Evolutionary conservation across 2,888 invertebrate species (phyloP).

Genomic region (Stictocephala bisonia): DNA sequence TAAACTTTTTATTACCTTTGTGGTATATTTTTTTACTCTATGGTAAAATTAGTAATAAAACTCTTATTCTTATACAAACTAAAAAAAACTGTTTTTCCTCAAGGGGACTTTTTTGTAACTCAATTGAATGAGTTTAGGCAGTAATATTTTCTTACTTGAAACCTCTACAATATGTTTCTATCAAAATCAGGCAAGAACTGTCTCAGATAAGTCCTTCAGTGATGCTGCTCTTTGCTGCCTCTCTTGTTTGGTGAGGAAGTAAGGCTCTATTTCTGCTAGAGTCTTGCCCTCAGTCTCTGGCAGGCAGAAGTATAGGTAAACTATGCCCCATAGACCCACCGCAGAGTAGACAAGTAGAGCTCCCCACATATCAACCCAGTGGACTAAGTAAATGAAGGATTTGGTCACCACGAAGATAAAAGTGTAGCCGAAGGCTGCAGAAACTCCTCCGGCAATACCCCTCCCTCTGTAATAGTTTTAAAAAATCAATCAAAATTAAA

Average conservation of each 20-base stretch:
- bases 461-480: conserved; percentile 66
- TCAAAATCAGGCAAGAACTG: conserved; percentile 2
- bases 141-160: no score
- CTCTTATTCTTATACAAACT: no score
- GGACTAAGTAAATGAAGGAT: conserved; percentile 63
- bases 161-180: no score
- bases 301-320: conserved; percentile 74
- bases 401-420: conserved; percentile 68
- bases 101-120: no score
- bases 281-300: conserved; percentile 88
- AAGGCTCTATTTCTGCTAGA: conserved; percentile 62
- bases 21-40: no score
- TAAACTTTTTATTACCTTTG: no score
- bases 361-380: conserved; percentile 52
- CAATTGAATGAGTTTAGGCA: no score
- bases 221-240: conserved; percentile 9
- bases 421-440: conserved; percentile 68
- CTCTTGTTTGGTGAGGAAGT: conserved; percentile 42
- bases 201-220: conserved; percentile 1
- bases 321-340: conserved; percentile 69
- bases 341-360: conserved; percentile 59
- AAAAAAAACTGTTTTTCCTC: no score
- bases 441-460: conserved; percentile 67
- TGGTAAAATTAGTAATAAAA: no score
- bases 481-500: no score